Evolutionary conservation across 2,797 vertebrate species (phyloP).

Genomic region (Acropternis orthonyx): DNA sequence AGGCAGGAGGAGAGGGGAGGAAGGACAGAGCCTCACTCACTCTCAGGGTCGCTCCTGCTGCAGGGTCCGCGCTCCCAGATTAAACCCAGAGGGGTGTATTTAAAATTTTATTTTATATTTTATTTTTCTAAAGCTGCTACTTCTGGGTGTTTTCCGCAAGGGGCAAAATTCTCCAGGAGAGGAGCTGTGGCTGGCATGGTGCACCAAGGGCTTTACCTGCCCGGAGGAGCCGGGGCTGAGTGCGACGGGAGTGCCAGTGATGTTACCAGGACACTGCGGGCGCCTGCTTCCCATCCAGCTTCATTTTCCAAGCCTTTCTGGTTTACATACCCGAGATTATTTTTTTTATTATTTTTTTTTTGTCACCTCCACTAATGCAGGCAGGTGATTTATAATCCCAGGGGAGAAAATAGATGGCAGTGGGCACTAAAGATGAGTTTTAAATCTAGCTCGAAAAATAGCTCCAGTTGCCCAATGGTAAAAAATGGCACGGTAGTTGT

Average conservation of each 20-base stretch:
- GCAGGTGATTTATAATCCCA: not conserved
- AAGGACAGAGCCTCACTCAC: not conserved
- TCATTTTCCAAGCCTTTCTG: not conserved
- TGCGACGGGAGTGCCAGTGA: not conserved
- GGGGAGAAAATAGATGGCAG: not conserved
- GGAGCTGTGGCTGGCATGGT: not conserved
- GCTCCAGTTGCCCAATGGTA: not conserved
- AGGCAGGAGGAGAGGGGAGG: not conserved
- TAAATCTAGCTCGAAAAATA: not conserved
- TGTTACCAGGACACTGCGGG: not conserved
- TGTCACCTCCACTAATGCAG: not conserved
- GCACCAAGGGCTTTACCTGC: not conserved
- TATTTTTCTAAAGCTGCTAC: not conserved
- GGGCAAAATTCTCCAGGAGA: not conserved
- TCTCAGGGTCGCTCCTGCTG: not conserved
- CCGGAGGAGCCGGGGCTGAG: not conserved
- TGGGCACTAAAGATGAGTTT: not conserved
- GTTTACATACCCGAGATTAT: not conserved
- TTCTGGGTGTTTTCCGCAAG: not conserved
- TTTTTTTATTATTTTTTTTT: not conserved
- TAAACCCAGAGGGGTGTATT: not conserved
- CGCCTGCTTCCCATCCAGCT: not conserved
- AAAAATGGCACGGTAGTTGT: not conserved
- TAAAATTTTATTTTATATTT: not conserved
- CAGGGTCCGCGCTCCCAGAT: not conserved